phyloP scores from a whole-genome alignment of 2,113 vertebrate genomes.

The Cygnus atratus region DNA sequence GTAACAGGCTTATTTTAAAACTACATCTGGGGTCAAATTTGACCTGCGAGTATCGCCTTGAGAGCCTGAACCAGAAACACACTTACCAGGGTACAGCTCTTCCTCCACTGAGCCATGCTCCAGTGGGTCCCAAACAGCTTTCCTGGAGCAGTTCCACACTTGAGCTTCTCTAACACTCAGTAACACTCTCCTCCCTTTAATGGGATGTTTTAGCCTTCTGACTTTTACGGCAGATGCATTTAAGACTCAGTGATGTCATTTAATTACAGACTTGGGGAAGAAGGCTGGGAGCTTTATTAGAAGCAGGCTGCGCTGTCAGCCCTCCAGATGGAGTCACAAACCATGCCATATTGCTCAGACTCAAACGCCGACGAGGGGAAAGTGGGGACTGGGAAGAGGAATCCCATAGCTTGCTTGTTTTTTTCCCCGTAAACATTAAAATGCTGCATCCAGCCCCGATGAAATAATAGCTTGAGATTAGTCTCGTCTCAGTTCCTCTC shows the following conservation, averaged over 20 bases:
- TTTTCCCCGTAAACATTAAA: neutral
- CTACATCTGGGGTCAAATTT: neutral
- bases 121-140: slow-evolving; percentile 27
- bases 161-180: slow-evolving; percentile 13
- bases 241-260: slow-evolving; percentile 55
- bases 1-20: neutral
- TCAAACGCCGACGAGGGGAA: neutral
- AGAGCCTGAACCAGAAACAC: slow-evolving; percentile 15
- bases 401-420: neutral
- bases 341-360: neutral
- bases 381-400: neutral
- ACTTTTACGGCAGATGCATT: slow-evolving; percentile 66
- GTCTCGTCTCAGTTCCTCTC: neutral
- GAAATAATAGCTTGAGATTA: neutral
- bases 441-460: neutral
- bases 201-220: slow-evolving; percentile 58
- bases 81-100: slow-evolving; percentile 25
- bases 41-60: neutral
- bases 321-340: slow-evolving; percentile 28
- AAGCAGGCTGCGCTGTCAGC: slow-evolving; percentile 37
- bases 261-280: slow-evolving; percentile 55
- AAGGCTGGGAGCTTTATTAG: slow-evolving; percentile 37
- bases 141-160: slow-evolving; percentile 42
- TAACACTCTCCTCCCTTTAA: slow-evolving; percentile 39
- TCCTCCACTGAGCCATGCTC: slow-evolving; percentile 9